Base-by-base conservation (phyloP, 2,888 invertebrate species). In the Lepidochitona cinerea region DNA sequence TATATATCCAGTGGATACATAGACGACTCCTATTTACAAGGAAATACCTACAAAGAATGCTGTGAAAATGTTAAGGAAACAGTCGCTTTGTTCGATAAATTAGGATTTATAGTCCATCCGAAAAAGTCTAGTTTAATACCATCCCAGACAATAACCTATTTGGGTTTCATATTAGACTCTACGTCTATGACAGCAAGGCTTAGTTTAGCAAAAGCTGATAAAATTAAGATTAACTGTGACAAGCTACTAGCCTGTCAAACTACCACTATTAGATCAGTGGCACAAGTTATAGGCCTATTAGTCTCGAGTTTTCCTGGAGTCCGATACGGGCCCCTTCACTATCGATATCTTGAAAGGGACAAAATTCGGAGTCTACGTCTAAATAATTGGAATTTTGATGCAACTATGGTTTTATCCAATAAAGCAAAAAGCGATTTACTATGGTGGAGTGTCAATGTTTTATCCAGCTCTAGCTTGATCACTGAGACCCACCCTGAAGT, bases 161-260 rank as follows among this genome's bases (percentile, higher is more conserved):
- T 67, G 14, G 72, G 72, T n/a, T 65, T 72, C 49, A 35, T 72
- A 29, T 18, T 72, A 14, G 49, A 67, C 36, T 72, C 67, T 41
- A 29, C 32, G 18, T 18, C 18, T 7, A 71, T 71, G 71, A 65
- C 64, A 29, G 49, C 65, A 36, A 23, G 54, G 14, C 35, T 41
- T 23, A 72, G 67, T 18, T 6, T 23, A 6, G 66, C 66, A 32
- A 72, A 52, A 72, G 52, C 35, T 7, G 33, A 49, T n/a, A n/a
- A n/a, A n/a, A n/a, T n/a, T n/a, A n/a, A n/a, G n/a, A n/a, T n/a
- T n/a, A n/a, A n/a, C n/a, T 33, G 32, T 3, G 5, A 18, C 29
- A n/a, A 70, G 29, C 36, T 23, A 12, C 12, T 49, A n/a, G 1
- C 18, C 14, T 33, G 29, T n/a, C 23, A 9, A 23, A 33, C n/a